Base-by-base conservation (phyloP, 1,140 invertebrate genomes). In the Diorhabda carinulata region DNA sequence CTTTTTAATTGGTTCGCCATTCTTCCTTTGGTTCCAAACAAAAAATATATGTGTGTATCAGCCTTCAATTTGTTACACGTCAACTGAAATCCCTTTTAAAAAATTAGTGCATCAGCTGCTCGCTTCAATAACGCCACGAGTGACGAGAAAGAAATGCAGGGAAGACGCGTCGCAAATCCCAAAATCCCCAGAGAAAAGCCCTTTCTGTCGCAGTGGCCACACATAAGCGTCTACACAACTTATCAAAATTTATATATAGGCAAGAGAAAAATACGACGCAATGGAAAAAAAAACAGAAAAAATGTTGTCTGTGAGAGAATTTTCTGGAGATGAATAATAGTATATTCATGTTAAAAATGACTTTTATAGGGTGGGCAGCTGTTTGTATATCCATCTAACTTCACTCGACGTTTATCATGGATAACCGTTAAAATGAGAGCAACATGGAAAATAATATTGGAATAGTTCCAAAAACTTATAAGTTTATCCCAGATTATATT, bases 191-290 rank as follows among this genome's bases (percentile, higher is more conserved):
- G 61, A 60, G 71, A 64, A 69, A 72, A 69, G 64, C 71, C 67
- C 61, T 47, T 61, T 61, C 63, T 57, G 64, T 63, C 64, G 67
- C 61, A 67, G 68, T 69, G 71, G 65, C 71, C 71, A 69, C 71
- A 72, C 65, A 64, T 69, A 69, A 69, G 71, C 71, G 62, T 67
- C 57, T 64, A 63, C 71, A 64, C 71, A 72, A 72, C 71, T 72
- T 72, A 72, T 72, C 71, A 69, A 69, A 72, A 64, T 64, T 64
- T 61, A 58, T 5, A 52, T 52, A 52, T 52, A 8, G 47, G 47
- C 47, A n/a, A 52, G 47, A 52, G 47, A 52, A 52, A 52, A 52
- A 52, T 52, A 52, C 6, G n/a, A 52, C 47, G 47, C 6, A 52
- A 52, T 52, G 47, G 47, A 52, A 52, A 52, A 52, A 52, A 52